Conservation (phyloP, 2,888 invertebrate genomes). For the Drosophila pegasa region DNA sequence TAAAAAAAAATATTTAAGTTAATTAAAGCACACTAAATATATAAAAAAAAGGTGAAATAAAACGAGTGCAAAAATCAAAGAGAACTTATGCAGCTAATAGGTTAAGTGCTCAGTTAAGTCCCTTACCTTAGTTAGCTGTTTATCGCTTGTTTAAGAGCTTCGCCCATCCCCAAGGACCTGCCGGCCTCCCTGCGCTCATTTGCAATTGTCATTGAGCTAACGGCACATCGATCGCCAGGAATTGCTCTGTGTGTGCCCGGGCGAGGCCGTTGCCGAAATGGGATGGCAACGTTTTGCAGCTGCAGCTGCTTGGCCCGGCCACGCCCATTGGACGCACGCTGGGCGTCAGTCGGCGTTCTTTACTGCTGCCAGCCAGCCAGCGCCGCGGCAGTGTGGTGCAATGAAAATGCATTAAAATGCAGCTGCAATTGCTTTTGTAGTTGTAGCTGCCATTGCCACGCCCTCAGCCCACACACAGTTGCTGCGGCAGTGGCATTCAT, state of each 20-base stretch:
- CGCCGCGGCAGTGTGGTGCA: conserved; percentile 36
- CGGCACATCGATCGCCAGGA: conserved; percentile 26
- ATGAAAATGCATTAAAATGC: conserved; percentile 75
- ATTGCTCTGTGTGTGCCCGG: conserved; percentile 14
- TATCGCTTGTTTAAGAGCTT: conserved; percentile 16
- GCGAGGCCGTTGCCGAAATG: conserved; percentile 54
- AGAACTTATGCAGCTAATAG: not conserved
- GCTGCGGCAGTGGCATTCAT: conserved; percentile 62
- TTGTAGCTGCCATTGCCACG: conserved; percentile 24
- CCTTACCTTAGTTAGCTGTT: no score
- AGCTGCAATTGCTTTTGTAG: conserved; percentile 60
- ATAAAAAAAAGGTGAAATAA: no score
- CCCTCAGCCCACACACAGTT: not conserved
- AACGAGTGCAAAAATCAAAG: no score
- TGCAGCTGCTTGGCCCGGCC: conserved; percentile 28
- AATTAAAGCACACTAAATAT: no score
- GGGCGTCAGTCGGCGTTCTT: conserved; percentile 32
- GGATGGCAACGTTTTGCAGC: conserved; percentile 35
- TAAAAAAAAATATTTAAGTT: no score
- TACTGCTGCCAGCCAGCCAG: conserved; percentile 33
- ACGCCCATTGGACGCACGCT: conserved; percentile 27
- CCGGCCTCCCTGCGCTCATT: conserved; percentile 35
- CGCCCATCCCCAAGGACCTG: conserved; percentile 41
- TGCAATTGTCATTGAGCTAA: conserved; percentile 52
- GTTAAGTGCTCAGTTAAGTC: not conserved